A percentile compares a stretch with the other conserved stretches of the same genome.
Evolutionary conservation across 2,113 vertebrate species (phyloP).

Genomic region (Spheniscus mendiculus): DNA sequence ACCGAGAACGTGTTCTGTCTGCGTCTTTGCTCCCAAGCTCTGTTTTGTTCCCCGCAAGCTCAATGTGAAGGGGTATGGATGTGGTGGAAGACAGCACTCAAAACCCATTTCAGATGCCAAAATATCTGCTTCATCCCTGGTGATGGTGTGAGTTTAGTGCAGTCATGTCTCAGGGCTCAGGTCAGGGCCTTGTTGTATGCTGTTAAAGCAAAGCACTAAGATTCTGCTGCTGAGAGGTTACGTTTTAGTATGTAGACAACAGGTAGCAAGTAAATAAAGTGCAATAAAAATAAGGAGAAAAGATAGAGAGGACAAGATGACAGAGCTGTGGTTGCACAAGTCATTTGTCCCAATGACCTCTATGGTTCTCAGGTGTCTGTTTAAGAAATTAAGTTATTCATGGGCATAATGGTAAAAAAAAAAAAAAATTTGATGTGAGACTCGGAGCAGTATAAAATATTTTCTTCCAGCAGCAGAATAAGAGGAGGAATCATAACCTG

Average conservation of each 20-base stretch:
- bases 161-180: neutral
- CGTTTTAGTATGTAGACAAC: neutral
- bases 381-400: neutral
- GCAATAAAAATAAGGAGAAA: neutral
- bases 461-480: neutral
- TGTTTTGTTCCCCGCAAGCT: neutral
- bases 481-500: neutral
- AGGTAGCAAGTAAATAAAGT: neutral
- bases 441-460: neutral
- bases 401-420: neutral
- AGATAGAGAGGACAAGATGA: neutral
- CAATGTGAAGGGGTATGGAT: neutral
- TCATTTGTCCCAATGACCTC: neutral
- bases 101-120: neutral
- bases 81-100: neutral
- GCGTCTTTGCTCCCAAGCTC: neutral
- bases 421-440: neutral
- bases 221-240: neutral
- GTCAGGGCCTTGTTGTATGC: neutral
- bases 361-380: neutral
- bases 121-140: neutral
- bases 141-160: neutral
- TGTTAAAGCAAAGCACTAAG: neutral
- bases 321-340: neutral
- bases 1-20: neutral